These are phyloP conservation scores for Drosophila austrosaltans DNA, from an alignment of 2,888 invertebrate species.

Conservation along the genomic window DNA sequence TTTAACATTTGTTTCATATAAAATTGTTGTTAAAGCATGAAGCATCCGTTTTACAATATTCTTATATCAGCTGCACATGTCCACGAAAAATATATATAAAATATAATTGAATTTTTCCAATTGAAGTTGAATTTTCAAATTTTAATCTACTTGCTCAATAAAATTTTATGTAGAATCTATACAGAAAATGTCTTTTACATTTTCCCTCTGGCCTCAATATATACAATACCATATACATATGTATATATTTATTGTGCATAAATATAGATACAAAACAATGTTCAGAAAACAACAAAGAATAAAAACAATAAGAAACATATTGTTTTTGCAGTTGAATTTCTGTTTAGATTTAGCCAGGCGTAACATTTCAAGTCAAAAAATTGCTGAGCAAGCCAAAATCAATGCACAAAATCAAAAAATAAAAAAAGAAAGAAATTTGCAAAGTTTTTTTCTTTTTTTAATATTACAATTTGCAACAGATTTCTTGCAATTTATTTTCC, in stretches of 20 bases:
- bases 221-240: slow-evolving; percentile 20
- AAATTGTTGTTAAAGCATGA: no score
- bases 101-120: slow-evolving; percentile 9
- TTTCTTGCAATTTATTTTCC: not conserved
- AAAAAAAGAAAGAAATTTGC: not conserved
- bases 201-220: slow-evolving; percentile 16
- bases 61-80: not conserved
- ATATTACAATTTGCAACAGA: not conserved
- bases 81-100: not conserved
- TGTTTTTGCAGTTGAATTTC: slow-evolving; percentile 42
- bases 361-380: slow-evolving; percentile 38
- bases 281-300: slow-evolving; percentile 24
- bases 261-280: not conserved
- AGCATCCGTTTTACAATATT: not conserved
- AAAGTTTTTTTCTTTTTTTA: not conserved
- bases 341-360: slow-evolving; percentile 39
- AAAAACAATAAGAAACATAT: slow-evolving; percentile 32
- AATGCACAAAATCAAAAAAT: not conserved
- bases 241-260: not conserved
- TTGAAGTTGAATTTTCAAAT: not conserved
- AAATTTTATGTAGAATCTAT: slow-evolving; percentile 14
- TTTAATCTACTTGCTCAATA: slow-evolving; percentile 11
- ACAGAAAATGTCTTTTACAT: slow-evolving; percentile 5
- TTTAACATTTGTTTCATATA: no score
- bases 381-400: slow-evolving; percentile 6